phyloP scores from a whole-genome alignment of 1,140 invertebrate genomes.

The Drosophila mojavensis region DNA sequence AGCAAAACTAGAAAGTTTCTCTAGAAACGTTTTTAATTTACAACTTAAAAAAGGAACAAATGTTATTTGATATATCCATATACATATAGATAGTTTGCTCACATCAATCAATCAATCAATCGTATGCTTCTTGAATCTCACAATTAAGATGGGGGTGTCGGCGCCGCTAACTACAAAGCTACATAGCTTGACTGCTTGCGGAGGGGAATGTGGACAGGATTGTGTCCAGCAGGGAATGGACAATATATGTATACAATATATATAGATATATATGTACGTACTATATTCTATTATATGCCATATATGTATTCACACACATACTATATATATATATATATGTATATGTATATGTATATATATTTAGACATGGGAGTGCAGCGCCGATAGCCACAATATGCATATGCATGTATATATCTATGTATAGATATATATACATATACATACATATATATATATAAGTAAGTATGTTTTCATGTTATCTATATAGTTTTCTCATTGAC shows the following conservation, averaged over 20 bases:
- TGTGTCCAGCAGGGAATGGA: conserved; percentile 1
- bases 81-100: conserved; percentile 1
- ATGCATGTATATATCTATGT: not conserved
- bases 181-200: not conserved
- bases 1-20: not conserved
- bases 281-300: not conserved
- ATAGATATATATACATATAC: too few species aligned
- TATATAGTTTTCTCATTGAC: conserved; percentile 23
- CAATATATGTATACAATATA: not conserved
- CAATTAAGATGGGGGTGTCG: not conserved
- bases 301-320: too few species aligned
- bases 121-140: conserved; percentile 7
- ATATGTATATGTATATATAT: not conserved
- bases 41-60: conserved; percentile 42
- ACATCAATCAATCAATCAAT: too few species aligned
- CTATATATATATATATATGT: too few species aligned
- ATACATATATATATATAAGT: not conserved
- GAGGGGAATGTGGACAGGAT: conserved; percentile 2
- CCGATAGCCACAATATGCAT: not conserved
- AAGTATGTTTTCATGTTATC: not conserved
- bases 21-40: not conserved
- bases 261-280: not conserved
- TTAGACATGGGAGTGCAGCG: conserved; percentile 9
- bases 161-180: conserved; percentile 1
- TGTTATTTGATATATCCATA: conserved; percentile 24